phyloP scores from a whole-genome alignment of 92 coral and sea anemone genomes.

The Siderastrea radians region DNA sequence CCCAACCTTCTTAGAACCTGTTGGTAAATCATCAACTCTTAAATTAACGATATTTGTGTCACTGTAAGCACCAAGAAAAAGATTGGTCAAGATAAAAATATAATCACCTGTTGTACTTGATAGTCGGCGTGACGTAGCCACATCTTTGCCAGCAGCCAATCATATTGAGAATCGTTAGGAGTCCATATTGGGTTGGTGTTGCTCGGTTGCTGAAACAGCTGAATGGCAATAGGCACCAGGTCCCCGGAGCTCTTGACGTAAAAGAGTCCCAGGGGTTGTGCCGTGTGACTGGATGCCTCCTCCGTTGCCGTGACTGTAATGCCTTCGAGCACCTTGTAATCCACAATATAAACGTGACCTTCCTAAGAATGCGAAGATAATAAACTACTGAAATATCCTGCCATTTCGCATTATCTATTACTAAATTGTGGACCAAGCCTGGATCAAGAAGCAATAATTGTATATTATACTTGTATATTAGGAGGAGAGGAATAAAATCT shows the following conservation, averaged over 20 bases:
- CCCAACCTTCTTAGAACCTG: no score
- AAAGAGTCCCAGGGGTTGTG: constrained; percentile 85
- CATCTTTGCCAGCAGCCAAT: constrained; percentile 90
- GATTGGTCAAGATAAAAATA: no score
- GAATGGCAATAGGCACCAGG: constrained; percentile 92
- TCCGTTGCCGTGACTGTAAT: constrained; percentile 9
- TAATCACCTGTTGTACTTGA: constrained; percentile 79
- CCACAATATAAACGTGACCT: constrained; percentile 69
- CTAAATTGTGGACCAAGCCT: no score
- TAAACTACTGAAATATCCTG: background rate
- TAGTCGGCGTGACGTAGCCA: constrained; percentile 84
- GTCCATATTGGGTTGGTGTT: constrained; percentile 93
- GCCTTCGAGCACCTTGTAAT: constrained; percentile 62
- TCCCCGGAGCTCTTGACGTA: constrained; percentile 83
- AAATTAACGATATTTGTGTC: no score
- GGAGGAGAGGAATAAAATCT: no score
- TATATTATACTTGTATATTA: no score
- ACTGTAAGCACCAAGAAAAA: no score
- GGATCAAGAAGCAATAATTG: background rate
- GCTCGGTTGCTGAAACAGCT: constrained; percentile 79
- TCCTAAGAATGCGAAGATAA: constrained; percentile 17
- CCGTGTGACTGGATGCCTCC: constrained; percentile 37
- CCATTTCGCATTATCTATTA: no score
- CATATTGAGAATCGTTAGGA: constrained; percentile 78
- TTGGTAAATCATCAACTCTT: no score